phyloP scores from a whole-genome alignment of 2,113 vertebrate species.

The Varanus salvator region DNA sequence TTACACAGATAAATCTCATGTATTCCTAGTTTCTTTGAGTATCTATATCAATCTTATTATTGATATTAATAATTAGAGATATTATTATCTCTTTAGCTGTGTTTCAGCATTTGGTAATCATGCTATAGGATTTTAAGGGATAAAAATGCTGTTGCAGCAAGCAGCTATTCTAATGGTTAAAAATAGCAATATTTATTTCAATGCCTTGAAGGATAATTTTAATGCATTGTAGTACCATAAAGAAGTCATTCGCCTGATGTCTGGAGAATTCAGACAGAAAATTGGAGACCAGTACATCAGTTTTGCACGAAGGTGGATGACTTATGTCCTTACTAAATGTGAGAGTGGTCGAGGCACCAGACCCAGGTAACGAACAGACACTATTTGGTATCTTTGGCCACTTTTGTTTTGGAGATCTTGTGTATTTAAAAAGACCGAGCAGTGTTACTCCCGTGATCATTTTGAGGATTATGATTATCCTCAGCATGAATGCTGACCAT shows the following conservation, averaged over 20 bases:
- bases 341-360: slow-evolving; percentile 97
- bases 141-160: slow-evolving; percentile 1
- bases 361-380: slow-evolving; percentile 85
- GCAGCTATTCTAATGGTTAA: not conserved
- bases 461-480: not conserved
- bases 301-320: slow-evolving; percentile 99
- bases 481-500: not conserved
- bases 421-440: not conserved
- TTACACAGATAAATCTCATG: not conserved
- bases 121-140: not conserved
- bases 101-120: not conserved
- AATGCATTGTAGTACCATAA: slow-evolving; percentile 91
- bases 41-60: not conserved
- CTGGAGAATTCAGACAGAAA: slow-evolving; percentile 94
- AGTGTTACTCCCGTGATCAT: not conserved
- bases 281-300: slow-evolving; percentile 96
- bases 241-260: slow-evolving; percentile 98
- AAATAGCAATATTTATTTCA: slow-evolving; percentile 39
- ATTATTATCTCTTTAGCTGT: not conserved
- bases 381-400: fast-evolving
- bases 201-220: slow-evolving; percentile 48
- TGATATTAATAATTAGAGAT: not conserved
- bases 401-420: not conserved
- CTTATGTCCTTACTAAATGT: slow-evolving; percentile 96
- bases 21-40: not conserved